Conservation (phyloP, 1,140 invertebrate species). For the Leptonema lineaticorne region DNA sequence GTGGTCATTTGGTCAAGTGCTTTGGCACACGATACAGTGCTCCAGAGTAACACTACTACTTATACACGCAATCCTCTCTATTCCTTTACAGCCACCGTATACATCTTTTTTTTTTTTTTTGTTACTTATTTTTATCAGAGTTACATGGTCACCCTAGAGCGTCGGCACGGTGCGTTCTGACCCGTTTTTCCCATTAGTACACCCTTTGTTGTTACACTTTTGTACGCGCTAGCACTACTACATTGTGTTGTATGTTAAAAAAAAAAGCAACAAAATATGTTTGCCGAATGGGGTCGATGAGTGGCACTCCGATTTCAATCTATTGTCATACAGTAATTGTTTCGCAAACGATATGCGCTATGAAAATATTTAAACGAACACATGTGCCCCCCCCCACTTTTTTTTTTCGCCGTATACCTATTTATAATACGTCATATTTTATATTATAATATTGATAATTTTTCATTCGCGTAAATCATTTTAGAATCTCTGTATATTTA, state of each 20-base stretch:
- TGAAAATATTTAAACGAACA: no score
- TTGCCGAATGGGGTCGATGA: not conserved
- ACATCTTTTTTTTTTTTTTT: no score
- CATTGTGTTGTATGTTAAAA: no score
- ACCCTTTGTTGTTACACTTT: not conserved
- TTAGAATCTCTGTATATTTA: no score
- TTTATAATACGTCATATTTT: no score
- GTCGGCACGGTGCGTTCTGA: not conserved
- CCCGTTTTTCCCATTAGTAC: conserved; percentile 10
- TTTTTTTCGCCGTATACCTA: no score
- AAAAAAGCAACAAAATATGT: conserved; percentile 9
- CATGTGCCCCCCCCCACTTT: no score
- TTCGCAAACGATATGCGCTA: not conserved
- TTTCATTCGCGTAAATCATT: no score
- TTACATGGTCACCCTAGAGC: not conserved
- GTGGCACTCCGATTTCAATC: conserved; percentile 5
- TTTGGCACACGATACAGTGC: conserved; percentile 21
- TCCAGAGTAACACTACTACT: conserved; percentile 11
- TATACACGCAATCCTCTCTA: conserved; percentile 9
- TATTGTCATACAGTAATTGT: conserved; percentile 5
- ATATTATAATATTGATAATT: no score
- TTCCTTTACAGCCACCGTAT: no score
- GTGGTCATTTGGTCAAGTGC: conserved; percentile 39
- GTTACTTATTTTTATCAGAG: not conserved
- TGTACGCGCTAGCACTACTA: not conserved